phyloP scores from a whole-genome alignment of 2,113 vertebrate species.

The Pomatostomus ruficeps region DNA sequence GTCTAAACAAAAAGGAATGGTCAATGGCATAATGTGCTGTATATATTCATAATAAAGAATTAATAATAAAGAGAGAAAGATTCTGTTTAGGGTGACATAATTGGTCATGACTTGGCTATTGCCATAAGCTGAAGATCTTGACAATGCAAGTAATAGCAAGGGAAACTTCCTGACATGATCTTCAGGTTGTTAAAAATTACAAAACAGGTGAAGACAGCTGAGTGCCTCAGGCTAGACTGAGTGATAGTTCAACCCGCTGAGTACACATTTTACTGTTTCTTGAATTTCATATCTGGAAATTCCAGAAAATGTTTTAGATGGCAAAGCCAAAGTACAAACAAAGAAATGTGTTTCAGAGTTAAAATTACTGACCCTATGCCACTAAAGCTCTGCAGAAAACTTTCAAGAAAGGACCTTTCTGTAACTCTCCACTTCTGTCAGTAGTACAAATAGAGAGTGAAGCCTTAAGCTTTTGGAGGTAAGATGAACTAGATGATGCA shows the following conservation, averaged over 20 bases:
- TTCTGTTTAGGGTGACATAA: neutral
- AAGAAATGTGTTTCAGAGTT: neutral
- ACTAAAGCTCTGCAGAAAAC: neutral
- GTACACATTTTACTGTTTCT: neutral
- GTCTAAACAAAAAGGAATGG: neutral
- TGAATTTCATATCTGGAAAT: neutral
- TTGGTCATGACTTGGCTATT: neutral
- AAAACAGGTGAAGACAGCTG: neutral
- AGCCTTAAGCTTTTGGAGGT: neutral
- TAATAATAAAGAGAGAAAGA: neutral
- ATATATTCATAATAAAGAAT: neutral
- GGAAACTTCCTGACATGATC: neutral
- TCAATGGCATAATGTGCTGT: neutral
- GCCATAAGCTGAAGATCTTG: neutral
- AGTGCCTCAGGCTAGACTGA: neutral
- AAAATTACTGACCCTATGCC: neutral
- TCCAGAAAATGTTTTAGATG: neutral
- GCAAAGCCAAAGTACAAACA: neutral
- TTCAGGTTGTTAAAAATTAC: neutral
- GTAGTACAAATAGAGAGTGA: neutral
- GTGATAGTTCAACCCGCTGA: neutral
- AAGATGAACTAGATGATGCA: neutral
- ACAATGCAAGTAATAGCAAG: neutral
- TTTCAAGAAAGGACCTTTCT: neutral
- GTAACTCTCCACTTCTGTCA: neutral